phyloP scores from a whole-genome alignment of 2,113 vertebrate genomes.

The Amphiprion percula region DNA sequence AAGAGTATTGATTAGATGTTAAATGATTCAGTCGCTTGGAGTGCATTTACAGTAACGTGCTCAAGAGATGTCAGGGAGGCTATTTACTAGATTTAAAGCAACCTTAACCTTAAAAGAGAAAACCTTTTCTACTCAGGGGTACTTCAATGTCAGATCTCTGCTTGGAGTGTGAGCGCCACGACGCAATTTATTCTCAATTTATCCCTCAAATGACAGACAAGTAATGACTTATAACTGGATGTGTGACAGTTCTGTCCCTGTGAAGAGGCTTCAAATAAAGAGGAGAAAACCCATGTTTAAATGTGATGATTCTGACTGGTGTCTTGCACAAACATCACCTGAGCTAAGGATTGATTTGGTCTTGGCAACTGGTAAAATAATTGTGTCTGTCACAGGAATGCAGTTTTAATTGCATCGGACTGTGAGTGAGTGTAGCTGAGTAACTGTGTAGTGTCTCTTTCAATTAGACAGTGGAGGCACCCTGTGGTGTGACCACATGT shows the following conservation, averaged over 20 bases:
- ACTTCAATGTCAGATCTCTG: conserved; percentile 47
- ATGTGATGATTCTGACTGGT: conserved; percentile 24
- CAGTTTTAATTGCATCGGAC: conserved; percentile 46
- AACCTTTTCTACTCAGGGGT: conserved; percentile 32
- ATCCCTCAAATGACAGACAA: conserved; percentile 33
- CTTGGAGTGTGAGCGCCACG: neutral
- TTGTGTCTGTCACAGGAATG: conserved; percentile 29
- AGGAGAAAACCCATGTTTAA: neutral
- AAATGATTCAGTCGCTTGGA: conserved; percentile 81
- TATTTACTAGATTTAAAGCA: conserved; percentile 74
- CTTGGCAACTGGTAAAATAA: conserved; percentile 47
- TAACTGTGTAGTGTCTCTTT: conserved; percentile 54
- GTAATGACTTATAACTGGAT: conserved; percentile 23
- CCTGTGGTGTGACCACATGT: conserved; percentile 41
- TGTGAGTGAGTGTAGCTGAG: conserved; percentile 51
- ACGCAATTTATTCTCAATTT: conserved; percentile 32
- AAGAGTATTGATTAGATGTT: conserved; percentile 79
- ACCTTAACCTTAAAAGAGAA: conserved; percentile 62
- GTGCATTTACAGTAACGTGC: conserved; percentile 82
- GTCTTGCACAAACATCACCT: conserved; percentile 15
- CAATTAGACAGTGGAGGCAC: conserved; percentile 49
- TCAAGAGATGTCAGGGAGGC: conserved; percentile 72
- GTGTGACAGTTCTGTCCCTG: conserved; percentile 25
- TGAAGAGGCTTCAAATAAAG: conserved; percentile 29
- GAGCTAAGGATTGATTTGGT: conserved; percentile 15